Percentiles rank a stretch among this genome's conserved stretches.
These are phyloP conservation scores for Ammodytes marinus DNA, from an alignment of 2,113 vertebrate species.

Conservation along the genomic window DNA sequence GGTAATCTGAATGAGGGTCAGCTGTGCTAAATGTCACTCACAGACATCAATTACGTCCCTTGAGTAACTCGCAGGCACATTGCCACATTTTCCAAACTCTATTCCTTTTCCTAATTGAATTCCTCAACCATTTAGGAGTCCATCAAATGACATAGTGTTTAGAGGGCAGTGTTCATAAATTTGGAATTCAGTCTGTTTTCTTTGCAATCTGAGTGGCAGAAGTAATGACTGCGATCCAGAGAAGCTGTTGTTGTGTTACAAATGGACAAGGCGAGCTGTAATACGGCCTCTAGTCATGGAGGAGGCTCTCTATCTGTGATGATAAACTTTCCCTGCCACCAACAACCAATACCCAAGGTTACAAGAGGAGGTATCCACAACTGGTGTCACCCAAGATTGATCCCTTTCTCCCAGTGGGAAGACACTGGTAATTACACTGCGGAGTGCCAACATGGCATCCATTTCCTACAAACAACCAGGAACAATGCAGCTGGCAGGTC, in stretches of 20 bases:
- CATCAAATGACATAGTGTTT: conserved; percentile 59
- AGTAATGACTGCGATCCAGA: conserved; percentile 49
- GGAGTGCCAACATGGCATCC: conserved; percentile 55
- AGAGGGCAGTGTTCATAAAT: conserved; percentile 58
- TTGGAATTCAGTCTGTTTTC: conserved; percentile 55
- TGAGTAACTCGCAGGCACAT: conserved; percentile 59
- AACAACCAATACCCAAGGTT: conserved; percentile 58
- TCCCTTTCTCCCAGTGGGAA: conserved; percentile 49
- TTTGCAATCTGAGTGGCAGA: conserved; percentile 47
- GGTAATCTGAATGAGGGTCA: conserved; percentile 77
- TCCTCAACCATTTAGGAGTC: conserved; percentile 63
- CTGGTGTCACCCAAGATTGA: conserved; percentile 66
- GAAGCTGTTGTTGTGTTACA: conserved; percentile 60
- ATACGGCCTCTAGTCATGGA: conserved; percentile 45
- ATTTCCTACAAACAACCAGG: conserved; percentile 60
- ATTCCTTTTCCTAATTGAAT: conserved; percentile 75
- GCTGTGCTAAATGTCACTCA: conserved; percentile 78
- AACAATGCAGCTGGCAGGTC: conserved; percentile 66
- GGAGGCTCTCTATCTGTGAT: conserved; percentile 55
- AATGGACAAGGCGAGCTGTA: conserved; percentile 38
- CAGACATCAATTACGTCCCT: conserved; percentile 75
- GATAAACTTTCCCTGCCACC: conserved; percentile 64
- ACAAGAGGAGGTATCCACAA: conserved; percentile 52
- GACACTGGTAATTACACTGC: conserved; percentile 71
- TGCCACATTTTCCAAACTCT: conserved; percentile 68